Conservation (phyloP, 2,113 vertebrate genomes). For the Rattus rattus region DNA sequence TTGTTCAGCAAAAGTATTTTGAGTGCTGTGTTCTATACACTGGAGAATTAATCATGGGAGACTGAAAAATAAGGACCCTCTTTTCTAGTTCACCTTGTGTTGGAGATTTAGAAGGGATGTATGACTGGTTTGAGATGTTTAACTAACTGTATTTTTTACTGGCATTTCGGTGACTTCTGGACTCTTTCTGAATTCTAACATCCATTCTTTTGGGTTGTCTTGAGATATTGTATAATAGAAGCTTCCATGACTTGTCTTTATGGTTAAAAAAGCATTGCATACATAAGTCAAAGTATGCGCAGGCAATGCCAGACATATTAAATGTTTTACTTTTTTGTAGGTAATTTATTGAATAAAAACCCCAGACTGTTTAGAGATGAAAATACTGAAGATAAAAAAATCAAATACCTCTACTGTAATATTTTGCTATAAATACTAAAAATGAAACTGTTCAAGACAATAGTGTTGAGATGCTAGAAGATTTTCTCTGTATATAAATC, state of each 20-base stretch:
- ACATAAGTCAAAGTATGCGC: neutral
- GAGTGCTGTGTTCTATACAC: neutral
- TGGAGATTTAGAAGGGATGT: neutral
- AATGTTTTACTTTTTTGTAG: neutral
- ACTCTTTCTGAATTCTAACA: neutral
- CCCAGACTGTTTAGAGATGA: neutral
- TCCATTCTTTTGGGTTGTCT: neutral
- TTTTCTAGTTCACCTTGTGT: neutral
- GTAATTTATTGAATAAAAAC: neutral
- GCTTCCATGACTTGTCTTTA: neutral
- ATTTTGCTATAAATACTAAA: neutral
- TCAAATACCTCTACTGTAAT: neutral
- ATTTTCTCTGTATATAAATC: neutral
- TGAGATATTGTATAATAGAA: neutral
- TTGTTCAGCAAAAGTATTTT: neutral
- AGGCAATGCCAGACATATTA: neutral
- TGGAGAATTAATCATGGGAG: neutral
- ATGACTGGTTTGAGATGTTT: neutral
- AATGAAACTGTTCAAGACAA: neutral
- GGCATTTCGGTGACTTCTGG: neutral
- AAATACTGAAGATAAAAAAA: conserved; percentile 7
- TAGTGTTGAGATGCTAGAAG: neutral
- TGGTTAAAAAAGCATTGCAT: neutral
- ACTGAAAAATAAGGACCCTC: neutral
- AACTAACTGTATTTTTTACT: neutral